A percentile compares a stretch with the other conserved stretches of the same genome.
These are phyloP conservation scores for Engraulis encrasicolus DNA, from an alignment of 2,113 vertebrate genomes.

Conservation along the genomic window DNA sequence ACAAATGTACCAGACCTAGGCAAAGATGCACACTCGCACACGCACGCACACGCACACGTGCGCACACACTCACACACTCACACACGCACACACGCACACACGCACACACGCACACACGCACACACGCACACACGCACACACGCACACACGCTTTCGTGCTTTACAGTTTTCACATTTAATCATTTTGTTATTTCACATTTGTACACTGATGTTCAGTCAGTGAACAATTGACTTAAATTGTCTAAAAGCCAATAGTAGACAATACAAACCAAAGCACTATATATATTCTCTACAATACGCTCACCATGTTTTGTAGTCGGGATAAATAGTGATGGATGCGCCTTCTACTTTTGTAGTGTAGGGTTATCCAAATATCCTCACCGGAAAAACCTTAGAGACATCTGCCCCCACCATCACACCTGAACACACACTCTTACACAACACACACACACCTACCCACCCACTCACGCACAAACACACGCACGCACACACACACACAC, in stretches of 20 bases:
- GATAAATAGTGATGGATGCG: not conserved
- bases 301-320: not conserved
- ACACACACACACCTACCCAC: not conserved
- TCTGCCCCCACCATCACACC: not conserved
- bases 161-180: too few relatives aligned
- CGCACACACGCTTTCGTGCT: too few relatives aligned
- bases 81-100: too few relatives aligned
- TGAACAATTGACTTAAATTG: too few relatives aligned
- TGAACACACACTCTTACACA: not conserved
- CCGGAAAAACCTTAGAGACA: conserved; percentile 32
- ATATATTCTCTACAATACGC: too few relatives aligned
- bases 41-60: too few relatives aligned
- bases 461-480: not conserved
- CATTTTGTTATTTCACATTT: not conserved
- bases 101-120: too few relatives aligned
- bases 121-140: too few relatives aligned
- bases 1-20: too few relatives aligned
- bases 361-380: not conserved
- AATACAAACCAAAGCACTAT: not conserved
- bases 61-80: too few relatives aligned
- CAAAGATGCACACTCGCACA: too few relatives aligned
- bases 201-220: not conserved
- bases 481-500: not conserved
- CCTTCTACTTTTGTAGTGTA: too few relatives aligned
- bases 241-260: not conserved